Evolutionary conservation across 2,888 invertebrate species (phyloP).

Genomic region (Drosophila engyochracea): DNA sequence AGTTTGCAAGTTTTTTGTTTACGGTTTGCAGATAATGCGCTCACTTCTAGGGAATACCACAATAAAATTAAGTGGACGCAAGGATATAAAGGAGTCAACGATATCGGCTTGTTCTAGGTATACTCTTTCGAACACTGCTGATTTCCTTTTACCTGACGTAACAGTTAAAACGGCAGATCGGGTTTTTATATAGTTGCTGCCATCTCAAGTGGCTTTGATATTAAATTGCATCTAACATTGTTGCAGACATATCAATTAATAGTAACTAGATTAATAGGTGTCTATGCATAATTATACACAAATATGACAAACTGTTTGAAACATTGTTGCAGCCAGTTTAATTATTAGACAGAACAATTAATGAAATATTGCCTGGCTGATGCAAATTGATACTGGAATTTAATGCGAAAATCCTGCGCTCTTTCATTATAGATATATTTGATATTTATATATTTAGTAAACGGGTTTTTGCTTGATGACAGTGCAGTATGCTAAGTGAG

Average conservation of each 20-base stretch:
- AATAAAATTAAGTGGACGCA: background rate
- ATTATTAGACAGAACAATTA: no score
- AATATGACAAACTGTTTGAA: background rate
- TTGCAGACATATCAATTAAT: background rate
- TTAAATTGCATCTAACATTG: background rate
- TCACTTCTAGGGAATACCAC: background rate
- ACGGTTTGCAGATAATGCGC: background rate
- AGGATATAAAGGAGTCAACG: background rate
- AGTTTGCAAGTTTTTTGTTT: background rate
- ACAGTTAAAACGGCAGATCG: background rate
- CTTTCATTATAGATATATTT: background rate
- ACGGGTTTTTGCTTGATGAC: background rate
- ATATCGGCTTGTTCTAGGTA: background rate
- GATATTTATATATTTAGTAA: background rate
- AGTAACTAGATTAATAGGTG: background rate
- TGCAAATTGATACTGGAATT: background rate
- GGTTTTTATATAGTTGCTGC: background rate
- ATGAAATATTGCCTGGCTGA: background rate
- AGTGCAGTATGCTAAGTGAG: background rate
- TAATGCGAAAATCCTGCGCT: background rate
- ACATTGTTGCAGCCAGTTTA: background rate
- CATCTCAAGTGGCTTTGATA: background rate
- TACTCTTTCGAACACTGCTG: background rate
- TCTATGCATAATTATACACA: background rate
- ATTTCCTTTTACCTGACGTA: background rate